Conservation (phyloP, 2,888 invertebrate genomes). For the Limnephilus rhombicus region DNA sequence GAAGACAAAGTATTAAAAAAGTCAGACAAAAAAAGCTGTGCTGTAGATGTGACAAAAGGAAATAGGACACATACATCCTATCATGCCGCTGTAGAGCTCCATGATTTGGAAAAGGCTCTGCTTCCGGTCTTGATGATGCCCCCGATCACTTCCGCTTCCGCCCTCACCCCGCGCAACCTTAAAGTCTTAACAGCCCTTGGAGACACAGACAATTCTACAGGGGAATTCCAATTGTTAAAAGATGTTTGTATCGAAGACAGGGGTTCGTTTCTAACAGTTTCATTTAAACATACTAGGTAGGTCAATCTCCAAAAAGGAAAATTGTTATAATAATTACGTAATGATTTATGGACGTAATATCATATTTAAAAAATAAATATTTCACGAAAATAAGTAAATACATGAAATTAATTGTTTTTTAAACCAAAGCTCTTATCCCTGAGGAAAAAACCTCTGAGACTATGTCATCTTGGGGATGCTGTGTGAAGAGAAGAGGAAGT, state of each 20-base stretch:
- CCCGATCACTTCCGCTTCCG: slow-evolving; percentile 55
- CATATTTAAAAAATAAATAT: no score
- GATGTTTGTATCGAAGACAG: slow-evolving; percentile 10
- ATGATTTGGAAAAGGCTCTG: slow-evolving; percentile 46
- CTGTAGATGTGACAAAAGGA: slow-evolving; percentile 6
- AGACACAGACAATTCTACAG: slow-evolving; percentile 21
- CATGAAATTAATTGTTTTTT: no score
- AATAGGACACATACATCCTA: slow-evolving; percentile 13
- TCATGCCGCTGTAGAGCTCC: background rate
- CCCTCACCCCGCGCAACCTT: background rate
- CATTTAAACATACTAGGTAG: background rate
- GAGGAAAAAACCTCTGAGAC: no score
- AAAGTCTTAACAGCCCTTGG: slow-evolving; percentile 10
- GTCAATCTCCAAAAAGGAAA: background rate
- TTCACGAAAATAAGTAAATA: no score
- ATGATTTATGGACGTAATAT: no score
- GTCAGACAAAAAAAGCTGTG: background rate
- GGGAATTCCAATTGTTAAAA: slow-evolving; percentile 23
- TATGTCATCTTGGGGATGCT: no score
- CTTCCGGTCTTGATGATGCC: slow-evolving; percentile 61
- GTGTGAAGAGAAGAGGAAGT: no score
- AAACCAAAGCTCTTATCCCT: no score
- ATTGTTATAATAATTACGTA: no score
- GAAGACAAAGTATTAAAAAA: background rate
- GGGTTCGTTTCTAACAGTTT: background rate